These are phyloP conservation scores for Siniperca chuatsi DNA, from an alignment of 2,113 vertebrate species.

Conservation along the genomic window DNA sequence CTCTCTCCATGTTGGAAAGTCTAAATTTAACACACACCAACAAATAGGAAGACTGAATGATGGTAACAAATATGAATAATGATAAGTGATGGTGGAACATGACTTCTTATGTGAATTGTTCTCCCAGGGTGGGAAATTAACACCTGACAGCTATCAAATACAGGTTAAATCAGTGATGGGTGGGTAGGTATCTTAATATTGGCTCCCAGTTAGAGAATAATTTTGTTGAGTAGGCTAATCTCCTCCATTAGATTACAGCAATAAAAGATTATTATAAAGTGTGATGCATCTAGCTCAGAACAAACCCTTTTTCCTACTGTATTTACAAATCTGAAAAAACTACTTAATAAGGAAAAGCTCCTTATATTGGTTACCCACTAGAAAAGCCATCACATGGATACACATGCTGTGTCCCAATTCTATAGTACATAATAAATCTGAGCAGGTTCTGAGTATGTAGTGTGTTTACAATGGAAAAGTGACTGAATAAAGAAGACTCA, in stretches of 20 bases:
- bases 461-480: background rate
- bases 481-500: background rate
- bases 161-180: background rate
- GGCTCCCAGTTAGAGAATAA: background rate
- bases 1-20: conserved; percentile 22
- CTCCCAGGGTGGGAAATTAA: conserved; percentile 52
- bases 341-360: background rate
- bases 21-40: conserved; percentile 19
- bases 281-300: no score
- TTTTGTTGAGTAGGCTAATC: background rate
- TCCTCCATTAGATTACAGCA: background rate
- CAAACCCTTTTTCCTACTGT: background rate
- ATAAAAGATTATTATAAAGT: background rate
- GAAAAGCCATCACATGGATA: background rate
- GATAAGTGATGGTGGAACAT: conserved; percentile 1
- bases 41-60: background rate
- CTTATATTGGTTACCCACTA: background rate
- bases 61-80: background rate
- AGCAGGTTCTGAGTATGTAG: background rate
- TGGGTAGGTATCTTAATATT: background rate
- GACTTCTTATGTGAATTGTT: conserved; percentile 9
- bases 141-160: background rate
- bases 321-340: background rate
- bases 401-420: background rate
- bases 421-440: background rate